These are phyloP conservation scores for Lithophane socia DNA, from an alignment of 2,888 invertebrate genomes.

Conservation along the genomic window DNA sequence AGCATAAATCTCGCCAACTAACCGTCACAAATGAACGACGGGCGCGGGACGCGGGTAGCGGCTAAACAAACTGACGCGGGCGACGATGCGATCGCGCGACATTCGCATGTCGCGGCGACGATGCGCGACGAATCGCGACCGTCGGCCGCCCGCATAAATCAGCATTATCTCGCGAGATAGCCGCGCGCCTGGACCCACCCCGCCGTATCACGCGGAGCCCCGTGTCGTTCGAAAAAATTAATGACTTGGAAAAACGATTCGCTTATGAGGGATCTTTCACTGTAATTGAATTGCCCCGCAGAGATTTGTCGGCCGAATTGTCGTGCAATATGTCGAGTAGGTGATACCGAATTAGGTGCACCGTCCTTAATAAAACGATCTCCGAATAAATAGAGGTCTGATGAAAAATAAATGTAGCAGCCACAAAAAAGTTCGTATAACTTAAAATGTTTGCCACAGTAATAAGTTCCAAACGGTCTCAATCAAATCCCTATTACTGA, in stretches of 20 bases:
- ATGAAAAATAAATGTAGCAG: neutral
- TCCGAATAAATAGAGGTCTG: neutral
- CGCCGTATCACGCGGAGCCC: slow-evolving; percentile 87
- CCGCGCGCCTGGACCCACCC: slow-evolving; percentile 86
- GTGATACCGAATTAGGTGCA: slow-evolving; percentile 77
- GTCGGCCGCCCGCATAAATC: slow-evolving; percentile 89
- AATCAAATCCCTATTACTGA: slow-evolving; percentile 61
- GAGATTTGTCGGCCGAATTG: slow-evolving; percentile 83
- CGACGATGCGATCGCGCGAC: slow-evolving; percentile 79
- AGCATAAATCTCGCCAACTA: slow-evolving; percentile 90
- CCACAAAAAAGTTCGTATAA: neutral
- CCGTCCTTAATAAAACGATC: slow-evolving; percentile 17
- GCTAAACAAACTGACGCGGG: slow-evolving; percentile 82
- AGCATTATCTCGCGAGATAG: slow-evolving; percentile 91
- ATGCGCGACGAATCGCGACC: slow-evolving; percentile 89
- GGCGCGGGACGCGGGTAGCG: slow-evolving; percentile 73
- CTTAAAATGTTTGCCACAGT: slow-evolving; percentile 10
- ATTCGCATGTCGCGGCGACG: slow-evolving; percentile 81
- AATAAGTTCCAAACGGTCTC: slow-evolving; percentile 48
- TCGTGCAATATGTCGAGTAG: slow-evolving; percentile 78
- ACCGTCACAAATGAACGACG: slow-evolving; percentile 87
- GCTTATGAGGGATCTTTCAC: slow-evolving; percentile 91
- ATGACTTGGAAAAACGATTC: slow-evolving; percentile 91
- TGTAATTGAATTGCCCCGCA: slow-evolving; percentile 90
- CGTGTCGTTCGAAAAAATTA: slow-evolving; percentile 90